Evolutionary conservation across 2,888 invertebrate species (phyloP), one percentile per base, ranked within the genome.

Genomic region (Portevinia maculata): DNA sequence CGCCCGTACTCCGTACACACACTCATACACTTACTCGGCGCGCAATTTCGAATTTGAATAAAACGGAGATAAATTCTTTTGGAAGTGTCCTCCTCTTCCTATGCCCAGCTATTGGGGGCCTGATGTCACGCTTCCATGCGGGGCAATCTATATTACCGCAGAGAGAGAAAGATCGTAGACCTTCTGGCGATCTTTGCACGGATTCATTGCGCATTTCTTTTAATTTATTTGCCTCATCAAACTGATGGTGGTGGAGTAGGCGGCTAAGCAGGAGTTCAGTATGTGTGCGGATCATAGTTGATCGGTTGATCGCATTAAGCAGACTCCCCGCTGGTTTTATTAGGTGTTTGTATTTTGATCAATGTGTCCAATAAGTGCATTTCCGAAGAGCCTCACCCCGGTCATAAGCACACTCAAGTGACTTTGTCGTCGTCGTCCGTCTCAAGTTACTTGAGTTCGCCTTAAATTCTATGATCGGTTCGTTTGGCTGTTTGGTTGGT

Each of bases 331-430:
- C 69, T 39, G 78, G 78, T 74, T 84, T 84, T 84, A 84, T 84
- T 84, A 79, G 84, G 84, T 84, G 84, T 84, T 84, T 84, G 84
- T 78, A 53, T 78, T 84, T 84, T 84, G 84, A 84, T 84, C 78
- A 84, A 84, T 73, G 78, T 60, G 74, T 57, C 78, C 53, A 70
- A 76, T 83, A 83, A 71, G 60, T 76, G 71, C 83, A 76, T 65
- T 83, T 46, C 24, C 5, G 24, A 37, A 13, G 55, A 62, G 50
- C 50, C 65, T 44, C 9, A 17, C 59, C 71, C 65, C 32, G n/a
- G n/a, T n/a, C n/a, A n/a, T n/a, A n/a, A n/a, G n/a, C n/a, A 37
- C 53, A 73, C 39, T 50, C 44, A 28, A 24, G 50, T 28, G 57
- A 76, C 71, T 60, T 48, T 65, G 52, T 67, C 46, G 44, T 65